Evolutionary conservation across 1,140 invertebrate genomes (phyloP), one percentile per base, ranked within the genome.

Genomic region (Bombus soroeensis): DNA sequence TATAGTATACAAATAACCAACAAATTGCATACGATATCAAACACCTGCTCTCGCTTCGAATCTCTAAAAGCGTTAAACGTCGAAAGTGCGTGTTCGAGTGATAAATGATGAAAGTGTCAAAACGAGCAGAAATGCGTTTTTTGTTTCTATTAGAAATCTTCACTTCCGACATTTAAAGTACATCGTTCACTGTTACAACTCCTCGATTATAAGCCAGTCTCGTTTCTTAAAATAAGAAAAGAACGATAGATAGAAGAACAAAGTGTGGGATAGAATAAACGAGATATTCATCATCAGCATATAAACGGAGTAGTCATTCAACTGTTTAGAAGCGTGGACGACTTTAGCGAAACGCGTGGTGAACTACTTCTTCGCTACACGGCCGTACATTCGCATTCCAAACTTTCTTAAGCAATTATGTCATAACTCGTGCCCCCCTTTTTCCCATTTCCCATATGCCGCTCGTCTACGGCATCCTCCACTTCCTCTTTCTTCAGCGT

Each of bases 381-480:
- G 34, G 37, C 62, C 43, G 72, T 71, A n/a, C 41, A 70, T 85
- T 85, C 87, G 84, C 88, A 86, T 89, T 86, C 83, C 88, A 53
- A 89, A 89, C 87, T 89, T 89, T 89, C 88, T 81, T 89, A 86
- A 88, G 80, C 88, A 89, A 89, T 89, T 89, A 89, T 89, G 88
- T 89, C 87, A 89, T 88, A 88, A 89, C 32, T n/a, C 59, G 72
- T 81, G 76, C 66, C 76, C 72, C 80, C 72, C 68, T 88, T 70
- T 73, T 41, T 47, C 41, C 39, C 59, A 32, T 87, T n/a, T 72
- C 25, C 66, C 47, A 34, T 41, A 59, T 75, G 37, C 76, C 18
- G 72, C 25, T 32, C 39, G 18, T 25, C 34, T 47, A 32, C 41
- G 10, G 2, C 18, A 53, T 53, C 47, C 47, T 53, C 47, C 47